Conservation (phyloP, 2,797 vertebrate species). For the Rhinatrema bivittatum region DNA sequence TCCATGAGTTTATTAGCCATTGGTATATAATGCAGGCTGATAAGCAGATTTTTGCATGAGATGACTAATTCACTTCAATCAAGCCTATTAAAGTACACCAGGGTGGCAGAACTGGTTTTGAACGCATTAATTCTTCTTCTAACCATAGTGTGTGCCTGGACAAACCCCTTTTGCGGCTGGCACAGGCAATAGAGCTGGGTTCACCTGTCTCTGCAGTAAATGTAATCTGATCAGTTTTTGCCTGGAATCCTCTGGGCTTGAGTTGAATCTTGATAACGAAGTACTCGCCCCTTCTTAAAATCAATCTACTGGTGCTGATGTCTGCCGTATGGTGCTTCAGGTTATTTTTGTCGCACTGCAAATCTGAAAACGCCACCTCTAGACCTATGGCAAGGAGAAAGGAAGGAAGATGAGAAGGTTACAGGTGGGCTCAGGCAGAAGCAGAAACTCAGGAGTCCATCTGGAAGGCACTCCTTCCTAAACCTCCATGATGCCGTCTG, state of each 20-base stretch:
- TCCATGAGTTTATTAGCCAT: too few species aligned
- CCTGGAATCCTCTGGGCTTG: conserved; percentile 50
- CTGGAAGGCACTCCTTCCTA: not conserved
- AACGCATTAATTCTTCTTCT: too few species aligned
- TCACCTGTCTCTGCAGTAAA: conserved; percentile 71
- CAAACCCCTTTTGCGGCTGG: not conserved
- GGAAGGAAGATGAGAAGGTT: too few species aligned
- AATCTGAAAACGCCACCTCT: conserved; percentile 56
- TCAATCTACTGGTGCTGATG: conserved; percentile 56
- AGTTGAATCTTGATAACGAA: conserved; percentile 68
- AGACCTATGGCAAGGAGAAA: conserved; percentile 39
- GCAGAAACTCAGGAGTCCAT: too few species aligned
- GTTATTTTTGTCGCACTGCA: conserved; percentile 67
- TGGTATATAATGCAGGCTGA: too few species aligned
- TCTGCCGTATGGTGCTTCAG: conserved; percentile 63
- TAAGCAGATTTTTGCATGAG: too few species aligned
- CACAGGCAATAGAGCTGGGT: too few species aligned
- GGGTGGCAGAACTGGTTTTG: too few species aligned
- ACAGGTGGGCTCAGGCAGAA: not conserved
- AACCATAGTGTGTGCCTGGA: too few species aligned
- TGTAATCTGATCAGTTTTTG: conserved; percentile 52
- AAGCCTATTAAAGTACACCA: too few species aligned
- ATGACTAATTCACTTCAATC: too few species aligned
- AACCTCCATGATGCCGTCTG: not conserved
- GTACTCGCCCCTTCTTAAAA: conserved; percentile 68